Percentiles rank a stretch among this genome's conserved stretches.
phyloP scores from a whole-genome alignment of 2,113 vertebrate species.

The Spilogale gracilis region DNA sequence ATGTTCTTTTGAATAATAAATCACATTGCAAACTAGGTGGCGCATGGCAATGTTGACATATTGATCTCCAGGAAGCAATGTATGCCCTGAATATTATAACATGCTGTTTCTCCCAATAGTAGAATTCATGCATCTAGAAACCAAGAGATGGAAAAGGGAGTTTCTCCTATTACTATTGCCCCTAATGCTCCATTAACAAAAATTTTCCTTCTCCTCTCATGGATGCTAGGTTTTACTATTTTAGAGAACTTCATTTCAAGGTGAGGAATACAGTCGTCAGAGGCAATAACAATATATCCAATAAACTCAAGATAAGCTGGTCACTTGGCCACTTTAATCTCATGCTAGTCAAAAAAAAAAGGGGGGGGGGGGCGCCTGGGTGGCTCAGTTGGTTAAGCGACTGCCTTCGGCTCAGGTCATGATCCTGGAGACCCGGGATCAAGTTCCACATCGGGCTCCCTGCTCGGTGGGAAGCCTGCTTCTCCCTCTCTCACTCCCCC shows the following conservation, averaged over 20 bases:
- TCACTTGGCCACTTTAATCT: background rate
- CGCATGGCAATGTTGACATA: background rate
- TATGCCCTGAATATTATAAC: background rate
- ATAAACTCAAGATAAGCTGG: background rate
- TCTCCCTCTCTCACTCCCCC: background rate
- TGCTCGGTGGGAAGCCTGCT: background rate
- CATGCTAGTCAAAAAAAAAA: background rate
- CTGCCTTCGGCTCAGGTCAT: too few species aligned
- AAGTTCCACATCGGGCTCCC: too few species aligned
- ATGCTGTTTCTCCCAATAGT: background rate
- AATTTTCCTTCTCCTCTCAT: background rate
- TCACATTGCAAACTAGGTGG: background rate
- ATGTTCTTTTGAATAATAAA: background rate
- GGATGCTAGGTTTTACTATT: background rate
- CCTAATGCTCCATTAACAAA: background rate
- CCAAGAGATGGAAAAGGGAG: background rate
- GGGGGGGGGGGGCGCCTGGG: too few species aligned
- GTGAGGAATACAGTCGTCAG: background rate
- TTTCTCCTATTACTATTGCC: background rate
- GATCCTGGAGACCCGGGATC: too few species aligned
- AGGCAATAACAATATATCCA: background rate
- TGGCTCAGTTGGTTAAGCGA: too few species aligned
- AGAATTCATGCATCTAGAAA: background rate
- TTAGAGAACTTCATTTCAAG: background rate
- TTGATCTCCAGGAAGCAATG: background rate